Evolutionary conservation across 2,888 invertebrate genomes (phyloP), one percentile per base, ranked within the genome.

Genomic region (Cotesia congregata): DNA sequence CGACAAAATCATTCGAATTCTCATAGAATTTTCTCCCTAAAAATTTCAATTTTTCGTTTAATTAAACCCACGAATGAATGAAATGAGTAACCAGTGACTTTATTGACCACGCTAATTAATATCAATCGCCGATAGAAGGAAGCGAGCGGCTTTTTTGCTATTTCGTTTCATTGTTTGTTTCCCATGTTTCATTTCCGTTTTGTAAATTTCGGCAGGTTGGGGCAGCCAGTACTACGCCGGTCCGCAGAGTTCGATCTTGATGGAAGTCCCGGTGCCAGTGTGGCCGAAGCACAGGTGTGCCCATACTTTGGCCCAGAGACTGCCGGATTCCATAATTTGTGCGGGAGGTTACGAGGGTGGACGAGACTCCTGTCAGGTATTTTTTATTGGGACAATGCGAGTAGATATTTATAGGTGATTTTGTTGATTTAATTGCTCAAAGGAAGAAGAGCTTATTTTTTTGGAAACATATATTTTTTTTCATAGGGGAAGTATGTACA

Each of bases 291-390:
- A 92, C 30, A 90, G 90, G 60, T 96, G 96, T 84, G 88, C 90
- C 0, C 88, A 91, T 1, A 91, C 93, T 1, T 94, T 94, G 86
- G 90, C 93, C 0, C 93, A 93, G 82, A 90, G 91, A 40, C 92
- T 96, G 70, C 92, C 94, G 61, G 92, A 94, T 0, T 93, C 93
- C 75, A 92, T 92, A 40, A 83, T 97, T 61, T 97, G 96, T 85
- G 97, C 96, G 0, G 96, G 95, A 6, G 93, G 91, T 0, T 92
- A 91, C 40, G 92, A 94, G 70, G 96, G 96, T 0, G 95, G 95
- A 0, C 93, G 93, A 78, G 97, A 97, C 86, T 94, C 96, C 12
- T 97, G 96, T 84, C 94, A 95, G 92, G 97, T 95, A 88, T 78
- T 17, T 72, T 4, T 38, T 6, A 61, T 9, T 50, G 30, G 30